Base-by-base conservation (phyloP, 1,140 invertebrate genomes). In the Atopsyche davidsoni region DNA sequence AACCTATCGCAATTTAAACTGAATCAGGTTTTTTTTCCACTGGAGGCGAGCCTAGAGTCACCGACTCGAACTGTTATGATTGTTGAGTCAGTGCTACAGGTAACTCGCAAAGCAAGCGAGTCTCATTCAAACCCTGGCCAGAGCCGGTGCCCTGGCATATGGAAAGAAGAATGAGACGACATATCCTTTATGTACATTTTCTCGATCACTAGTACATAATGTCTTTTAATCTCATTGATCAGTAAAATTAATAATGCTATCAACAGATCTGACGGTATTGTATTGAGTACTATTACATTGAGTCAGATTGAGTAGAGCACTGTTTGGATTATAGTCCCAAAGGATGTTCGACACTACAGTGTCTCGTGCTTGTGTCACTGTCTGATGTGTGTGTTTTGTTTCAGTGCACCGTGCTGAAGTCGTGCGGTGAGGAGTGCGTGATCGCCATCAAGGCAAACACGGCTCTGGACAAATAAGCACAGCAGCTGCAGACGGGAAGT, bases 381-480 rank as follows among this genome's bases (percentile, higher is more conserved):
- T 43, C 48, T 3, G 31, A 21, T 25, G n/a, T 40, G 58, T 49
- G 13, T 46, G 39, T 63, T 65, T 55, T 58, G 51, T 76, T 81
- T 53, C 73, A 86, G 80, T 92, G 89, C 81, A 94, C 89, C 58
- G 90, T 93, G 54, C 77, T 93, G 64, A 91, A 89, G 69, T 86
- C 90, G 59, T 92, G 89, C 70, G 87, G 87, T 57, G 89, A 92
- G 75, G 89, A 92, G 76, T 89, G 88, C 74, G 89, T 93, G 59
- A 92, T 93, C 78, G 89, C 90, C 70, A 86, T 89, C 65, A 93
- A 93, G 80, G 87, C 85, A 76, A 93, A 92, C 77, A 90, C 87
- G 70, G 87, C 87, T 75, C 79, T 89, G 62, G 89, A 92, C 75
- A 92, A 92, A 87, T 90, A 89, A 87, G 67, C 47, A 18, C 40